These are phyloP conservation scores for Mohoua ochrocephala DNA, from an alignment of 2,113 vertebrate genomes.

Conservation along the genomic window DNA sequence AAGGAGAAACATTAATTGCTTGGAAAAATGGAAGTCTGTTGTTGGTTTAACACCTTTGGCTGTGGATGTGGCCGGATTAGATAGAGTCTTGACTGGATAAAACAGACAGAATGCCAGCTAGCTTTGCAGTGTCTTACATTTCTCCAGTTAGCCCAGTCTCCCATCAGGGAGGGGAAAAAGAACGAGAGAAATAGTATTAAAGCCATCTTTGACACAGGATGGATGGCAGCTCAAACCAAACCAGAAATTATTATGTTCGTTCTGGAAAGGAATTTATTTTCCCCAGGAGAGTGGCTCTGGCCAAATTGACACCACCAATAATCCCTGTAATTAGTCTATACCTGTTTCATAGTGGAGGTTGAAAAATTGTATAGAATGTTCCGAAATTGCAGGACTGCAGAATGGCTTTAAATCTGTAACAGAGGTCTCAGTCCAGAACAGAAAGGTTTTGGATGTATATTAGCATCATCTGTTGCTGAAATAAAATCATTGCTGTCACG, in stretches of 20 bases:
- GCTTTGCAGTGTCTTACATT: not conserved
- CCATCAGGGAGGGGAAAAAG: not conserved
- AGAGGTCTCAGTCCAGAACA: not conserved
- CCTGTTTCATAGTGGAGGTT: slow-evolving; percentile 5
- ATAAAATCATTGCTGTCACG: not conserved
- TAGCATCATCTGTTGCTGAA: not conserved
- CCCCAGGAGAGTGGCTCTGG: not conserved
- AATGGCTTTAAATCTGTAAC: not conserved
- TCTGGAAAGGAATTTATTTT: slow-evolving; percentile 30
- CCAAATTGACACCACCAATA: not conserved
- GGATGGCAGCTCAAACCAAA: slow-evolving; percentile 1
- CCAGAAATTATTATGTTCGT: not conserved
- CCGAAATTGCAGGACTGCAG: not conserved
- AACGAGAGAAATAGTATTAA: not conserved
- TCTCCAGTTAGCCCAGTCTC: not conserved
- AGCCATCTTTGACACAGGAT: not conserved
- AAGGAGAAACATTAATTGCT: not conserved
- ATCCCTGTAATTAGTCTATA: slow-evolving; percentile 38
- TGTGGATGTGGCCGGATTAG: not conserved
- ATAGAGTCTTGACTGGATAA: not conserved
- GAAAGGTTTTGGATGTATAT: not conserved
- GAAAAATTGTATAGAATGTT: not conserved
- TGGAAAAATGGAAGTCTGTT: not conserved
- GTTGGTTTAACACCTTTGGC: not conserved
- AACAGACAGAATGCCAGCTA: not conserved